Base-by-base conservation (phyloP, 2,888 invertebrate genomes). In the Gibbula magus region DNA sequence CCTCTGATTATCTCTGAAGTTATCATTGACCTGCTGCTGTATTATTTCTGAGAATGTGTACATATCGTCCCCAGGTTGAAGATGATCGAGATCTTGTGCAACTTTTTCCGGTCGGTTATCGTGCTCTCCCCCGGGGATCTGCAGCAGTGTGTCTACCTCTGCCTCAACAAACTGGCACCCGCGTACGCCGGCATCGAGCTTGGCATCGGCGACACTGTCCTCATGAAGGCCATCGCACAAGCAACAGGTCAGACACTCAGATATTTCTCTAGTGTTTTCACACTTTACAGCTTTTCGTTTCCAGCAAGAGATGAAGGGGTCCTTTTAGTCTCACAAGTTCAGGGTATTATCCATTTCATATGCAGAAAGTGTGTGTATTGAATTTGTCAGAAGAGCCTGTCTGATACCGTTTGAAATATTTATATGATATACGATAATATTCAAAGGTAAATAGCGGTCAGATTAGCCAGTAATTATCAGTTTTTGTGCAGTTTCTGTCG, bases 131-230 rank as follows among this genome's bases (percentile, higher is more conserved):
- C 98, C 0, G 95, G 96, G n/a, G 99, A 99, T 93, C 94, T 99
- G 81, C 91, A 98, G 79, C 95, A 96, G 0, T 97, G 97, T 87
- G 95, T 99, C 22, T 99, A 99, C 93, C 93, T 99, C 85, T 98
- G 98, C 89, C 94, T 99, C n/a, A 99, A 99, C 93, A 96, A 97
- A 93, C 94, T 99, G 67, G 99, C 97, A 0, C 99, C 99, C 0
- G 97, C 98, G 0, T 99, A 98, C 92, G 97, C 98, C 93, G 99
- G 98, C 94, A 91, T 97, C 35, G 97, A 98, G 92, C 93, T 97
- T 89, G 99, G 99, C n/a, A 89, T 93, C 52, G 99, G 99, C 0
- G 99, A 99, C 91, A 96, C 96, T 0, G 96, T 96, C 85, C 94
- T 99, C 75, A 97, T 98, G 96, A 98, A 98, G 94, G 97, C 98